Evolutionary conservation across 2,888 invertebrate genomes (phyloP), one percentile per base, ranked within the genome.

Genomic region (Eristalis tenax): DNA sequence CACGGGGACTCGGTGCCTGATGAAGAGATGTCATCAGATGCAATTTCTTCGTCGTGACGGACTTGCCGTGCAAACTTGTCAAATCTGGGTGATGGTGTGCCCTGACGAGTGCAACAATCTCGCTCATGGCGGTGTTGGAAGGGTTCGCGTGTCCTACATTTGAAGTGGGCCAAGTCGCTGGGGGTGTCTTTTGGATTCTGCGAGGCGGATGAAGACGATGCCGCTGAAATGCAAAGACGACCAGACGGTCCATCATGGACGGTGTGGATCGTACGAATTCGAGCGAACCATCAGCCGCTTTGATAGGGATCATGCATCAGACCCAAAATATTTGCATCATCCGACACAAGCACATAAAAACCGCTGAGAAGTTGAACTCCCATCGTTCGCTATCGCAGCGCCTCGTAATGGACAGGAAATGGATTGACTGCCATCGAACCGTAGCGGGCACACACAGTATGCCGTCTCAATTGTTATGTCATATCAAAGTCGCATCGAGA

Each of bases 381-480:
- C 13, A 23, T 22, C 18, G 26, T 5, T 61, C 3, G n/a, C n/a
- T n/a, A n/a, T 50, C 18, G 50, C 50, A 50, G 15, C 43, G 18
- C 5, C 32, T 59, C 66, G 18, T 28, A 66, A 40, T 56, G 13
- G 59, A 10, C 38, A 57, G 22, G 32, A 74, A 75, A 66, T 57
- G 26, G 65, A 75, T 65, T 74, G 73, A 64, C 64, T 74, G 38
- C 13, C 38, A 38, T 74, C 28, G 57, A 65, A 66, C 18, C 13
- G 11, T 38, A 26, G 56, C 66, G 38, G 22, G 38, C n/a, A 35
- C 35, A 23, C 35, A n/a, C 8, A 38, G 4, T 6, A 50, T 8
- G 35, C 35, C 64, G 28, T 57, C 65, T 76, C 59, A 59, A 40
- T 68, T 40, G 66, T 59, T 65, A 35, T 74, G 64, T 76, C 76